These are phyloP conservation scores for Pleuronectes platessa DNA, from an alignment of 2,113 vertebrate species.

Conservation along the genomic window DNA sequence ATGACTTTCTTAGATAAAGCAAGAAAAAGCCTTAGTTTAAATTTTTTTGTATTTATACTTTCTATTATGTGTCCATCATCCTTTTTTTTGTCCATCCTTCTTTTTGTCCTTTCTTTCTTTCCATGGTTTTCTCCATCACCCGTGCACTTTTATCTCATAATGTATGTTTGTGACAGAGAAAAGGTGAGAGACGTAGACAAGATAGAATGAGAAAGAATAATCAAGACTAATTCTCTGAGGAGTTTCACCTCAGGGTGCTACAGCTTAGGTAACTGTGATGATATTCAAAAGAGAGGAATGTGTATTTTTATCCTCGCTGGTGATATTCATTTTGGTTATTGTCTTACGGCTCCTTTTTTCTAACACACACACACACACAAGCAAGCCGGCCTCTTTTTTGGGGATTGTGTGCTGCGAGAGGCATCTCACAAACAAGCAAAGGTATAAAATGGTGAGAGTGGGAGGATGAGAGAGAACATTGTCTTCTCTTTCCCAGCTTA, in stretches of 20 bases:
- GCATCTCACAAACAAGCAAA: conserved; percentile 70
- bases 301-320: conserved; percentile 64
- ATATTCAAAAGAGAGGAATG: conserved; percentile 54
- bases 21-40: neutral
- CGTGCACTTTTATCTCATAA: neutral
- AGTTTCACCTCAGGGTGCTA: conserved; percentile 49
- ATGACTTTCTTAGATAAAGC: neutral
- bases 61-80: neutral
- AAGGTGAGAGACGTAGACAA: neutral
- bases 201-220: conserved; percentile 22
- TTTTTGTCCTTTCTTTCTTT: neutral
- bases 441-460: conserved; percentile 73
- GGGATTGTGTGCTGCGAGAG: conserved; percentile 47
- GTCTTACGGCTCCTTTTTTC: conserved; percentile 57
- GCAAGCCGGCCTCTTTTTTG: conserved; percentile 51
- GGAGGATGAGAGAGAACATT: conserved; percentile 79
- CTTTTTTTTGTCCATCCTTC: neutral
- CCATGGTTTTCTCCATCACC: neutral
- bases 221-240: conserved; percentile 53
- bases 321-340: conserved; percentile 65
- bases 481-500: conserved; percentile 73
- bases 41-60: neutral
- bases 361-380: conserved; percentile 24
- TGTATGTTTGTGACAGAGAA: conserved; percentile 1
- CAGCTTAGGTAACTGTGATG: conserved; percentile 46